Evolutionary conservation across 2,113 vertebrate species (phyloP).

Genomic region (Osmerus mordax): DNA sequence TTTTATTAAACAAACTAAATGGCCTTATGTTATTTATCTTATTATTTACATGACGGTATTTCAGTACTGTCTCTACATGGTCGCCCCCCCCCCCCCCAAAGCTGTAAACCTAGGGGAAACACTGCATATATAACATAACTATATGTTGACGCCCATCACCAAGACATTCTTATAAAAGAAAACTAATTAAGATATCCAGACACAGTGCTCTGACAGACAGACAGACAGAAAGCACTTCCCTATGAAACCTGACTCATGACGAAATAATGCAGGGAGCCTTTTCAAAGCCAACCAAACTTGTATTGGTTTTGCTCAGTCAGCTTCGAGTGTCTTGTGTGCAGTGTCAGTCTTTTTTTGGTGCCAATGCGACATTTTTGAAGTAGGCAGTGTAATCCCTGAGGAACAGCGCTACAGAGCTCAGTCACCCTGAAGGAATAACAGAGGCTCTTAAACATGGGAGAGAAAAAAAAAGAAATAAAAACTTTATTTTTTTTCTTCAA

Average conservation of each 20-base stretch:
- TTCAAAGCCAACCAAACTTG: background rate
- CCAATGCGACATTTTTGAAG: slow-evolving; percentile 27
- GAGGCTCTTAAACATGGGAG: slow-evolving; percentile 26
- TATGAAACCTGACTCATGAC: slow-evolving; percentile 4
- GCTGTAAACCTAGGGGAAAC: too few relatives aligned
- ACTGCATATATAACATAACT: too few relatives aligned
- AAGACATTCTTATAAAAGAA: too few relatives aligned
- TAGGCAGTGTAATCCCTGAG: slow-evolving; percentile 25
- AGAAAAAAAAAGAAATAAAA: background rate
- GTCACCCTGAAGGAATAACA: slow-evolving; percentile 21
- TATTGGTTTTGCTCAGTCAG: slow-evolving; percentile 20
- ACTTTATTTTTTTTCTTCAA: slow-evolving; percentile 37
- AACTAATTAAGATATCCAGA: background rate
- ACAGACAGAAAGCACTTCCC: background rate
- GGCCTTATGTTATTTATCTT: too few relatives aligned
- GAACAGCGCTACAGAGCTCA: slow-evolving; percentile 25
- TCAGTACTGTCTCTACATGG: too few relatives aligned
- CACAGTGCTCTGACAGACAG: background rate
- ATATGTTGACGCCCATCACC: too few relatives aligned
- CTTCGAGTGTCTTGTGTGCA: background rate
- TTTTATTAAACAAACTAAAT: too few relatives aligned
- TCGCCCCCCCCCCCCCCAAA: too few relatives aligned
- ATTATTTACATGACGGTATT: too few relatives aligned
- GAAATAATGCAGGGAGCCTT: slow-evolving; percentile 1
- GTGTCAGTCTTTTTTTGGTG: background rate